A percentile compares a stretch with the other conserved stretches of the same genome.
These are phyloP conservation scores for Drosophila formosana DNA, from an alignment of 2,888 invertebrate genomes.

Conservation along the genomic window DNA sequence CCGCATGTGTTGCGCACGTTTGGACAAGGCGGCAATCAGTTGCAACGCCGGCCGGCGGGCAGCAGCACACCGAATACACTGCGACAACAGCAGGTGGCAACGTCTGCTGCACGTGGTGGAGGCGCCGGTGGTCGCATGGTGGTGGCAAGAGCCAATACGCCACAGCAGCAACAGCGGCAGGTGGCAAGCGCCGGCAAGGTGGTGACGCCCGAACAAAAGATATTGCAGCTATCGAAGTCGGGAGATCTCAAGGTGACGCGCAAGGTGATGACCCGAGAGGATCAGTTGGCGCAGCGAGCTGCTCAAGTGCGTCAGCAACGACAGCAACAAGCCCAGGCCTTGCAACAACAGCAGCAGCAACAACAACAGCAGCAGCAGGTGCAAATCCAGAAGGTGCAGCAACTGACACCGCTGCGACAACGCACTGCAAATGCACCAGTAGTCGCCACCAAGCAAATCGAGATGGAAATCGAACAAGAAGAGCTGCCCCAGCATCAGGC, in stretches of 20 bases:
- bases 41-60: conserved; percentile 66
- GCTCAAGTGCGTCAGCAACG: conserved; percentile 73
- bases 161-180: conserved; percentile 36
- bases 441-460: conserved; percentile 44
- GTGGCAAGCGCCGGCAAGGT: conserved; percentile 56
- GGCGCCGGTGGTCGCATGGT: conserved; percentile 71
- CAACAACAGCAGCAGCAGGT: conserved; percentile 65
- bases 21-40: conserved; percentile 42
- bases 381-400: conserved; percentile 85
- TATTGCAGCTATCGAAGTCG: conserved; percentile 86
- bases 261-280: conserved; percentile 84
- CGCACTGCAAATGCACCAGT: conserved; percentile 82
- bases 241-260: conserved; percentile 86
- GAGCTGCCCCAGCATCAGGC: conserved; percentile 79
- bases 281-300: conserved; percentile 70
- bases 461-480: conserved; percentile 66
- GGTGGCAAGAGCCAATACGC: conserved; percentile 62
- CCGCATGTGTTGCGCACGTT: conserved; percentile 65
- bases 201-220: conserved; percentile 85
- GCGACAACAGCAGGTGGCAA: conserved; percentile 32
- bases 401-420: conserved; percentile 86
- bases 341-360: conserved; percentile 58
- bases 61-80: conserved; percentile 27
- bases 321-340: conserved; percentile 64
- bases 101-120: conserved; percentile 24